Base-by-base conservation (phyloP, 2,113 vertebrate species). In the Callipepla squamata region DNA sequence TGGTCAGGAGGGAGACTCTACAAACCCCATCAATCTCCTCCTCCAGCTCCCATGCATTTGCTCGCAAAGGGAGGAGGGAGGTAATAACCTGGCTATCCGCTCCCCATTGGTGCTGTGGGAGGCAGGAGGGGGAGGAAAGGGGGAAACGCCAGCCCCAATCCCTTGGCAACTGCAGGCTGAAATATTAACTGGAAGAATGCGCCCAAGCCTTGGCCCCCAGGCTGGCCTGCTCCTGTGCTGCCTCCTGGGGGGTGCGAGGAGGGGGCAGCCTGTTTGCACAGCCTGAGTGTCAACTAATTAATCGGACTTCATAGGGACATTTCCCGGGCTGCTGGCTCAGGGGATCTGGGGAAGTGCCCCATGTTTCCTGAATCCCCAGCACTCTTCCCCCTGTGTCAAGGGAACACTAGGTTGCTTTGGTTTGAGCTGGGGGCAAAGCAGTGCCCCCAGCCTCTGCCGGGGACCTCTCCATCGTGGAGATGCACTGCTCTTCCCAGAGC, bases 131-230 rank as follows among this genome's bases (percentile, higher is more conserved):
- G 80, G 86, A 94, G 93, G 95, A 96, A 97, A 63, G 93, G 96
- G 96, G 97, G 97, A 97, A 97, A 95, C 94, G 92, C 97, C 97
- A 97, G 79, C 76, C 85, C 91, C 0, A 47, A 96, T 97, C 92
- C 94, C 96, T 97, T 96, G 97, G 97, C 93, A 97, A 98, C 96
- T 90, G 85, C 34, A 4, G 93, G 77, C 96, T 97, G 96, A 97
- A 97, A 97, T 97, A 98, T 97, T 97, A 97, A 97, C 96, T 97
- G 94, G 94, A 97, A 97, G 96, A 97, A 97, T 97, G 96, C 94
- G 94, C 93, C 92, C 89, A 93, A 95, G 97, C 88, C 85, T 92
- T 92, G 75, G 88, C 87, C 93, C 87, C 81, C 81, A 80, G 15
- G 2, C 86, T 86, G 92, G 89, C 92, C 91, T 90, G 92, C 73